A percentile compares a stretch with the other conserved stretches of the same genome.
Conservation (phyloP, 2,888 invertebrate species). For the Leptopilina myrica region DNA sequence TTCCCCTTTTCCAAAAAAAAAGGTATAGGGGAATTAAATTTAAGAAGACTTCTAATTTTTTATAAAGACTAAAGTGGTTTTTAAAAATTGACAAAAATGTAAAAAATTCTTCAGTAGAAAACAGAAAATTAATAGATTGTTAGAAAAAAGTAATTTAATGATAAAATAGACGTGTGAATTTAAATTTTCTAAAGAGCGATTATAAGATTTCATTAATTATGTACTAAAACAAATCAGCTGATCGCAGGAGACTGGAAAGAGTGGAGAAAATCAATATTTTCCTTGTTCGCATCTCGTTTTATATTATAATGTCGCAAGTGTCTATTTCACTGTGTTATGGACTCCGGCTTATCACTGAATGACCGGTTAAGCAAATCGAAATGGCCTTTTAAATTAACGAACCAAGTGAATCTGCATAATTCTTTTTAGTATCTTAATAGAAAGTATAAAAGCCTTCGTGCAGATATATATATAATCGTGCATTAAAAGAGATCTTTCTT, state of each 20-base stretch:
- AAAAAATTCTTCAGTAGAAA: too few relatives aligned
- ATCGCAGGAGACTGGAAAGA: not conserved
- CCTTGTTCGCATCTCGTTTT: constrained; percentile 21
- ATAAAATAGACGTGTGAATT: too few relatives aligned
- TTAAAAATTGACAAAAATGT: too few relatives aligned
- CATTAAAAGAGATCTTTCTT: too few relatives aligned
- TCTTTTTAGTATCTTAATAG: constrained; percentile 37
- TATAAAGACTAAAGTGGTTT: too few relatives aligned
- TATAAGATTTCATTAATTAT: constrained; percentile 3
- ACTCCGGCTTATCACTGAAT: constrained; percentile 33
- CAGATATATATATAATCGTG: too few relatives aligned
- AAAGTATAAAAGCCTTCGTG: constrained; percentile 11
- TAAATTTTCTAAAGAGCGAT: too few relatives aligned
- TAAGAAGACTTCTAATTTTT: too few relatives aligned
- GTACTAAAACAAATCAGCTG: constrained; percentile 31
- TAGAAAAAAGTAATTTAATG: too few relatives aligned
- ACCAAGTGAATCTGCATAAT: constrained; percentile 34
- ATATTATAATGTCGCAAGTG: constrained; percentile 24
- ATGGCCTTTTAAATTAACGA: constrained; percentile 22
- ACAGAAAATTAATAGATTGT: too few relatives aligned
- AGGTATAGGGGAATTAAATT: too few relatives aligned
- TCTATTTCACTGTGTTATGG: constrained; percentile 30
- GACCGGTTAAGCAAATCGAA: constrained; percentile 40
- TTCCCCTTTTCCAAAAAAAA: too few relatives aligned
- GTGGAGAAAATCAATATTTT: constrained; percentile 37